Evolutionary conservation across 2,888 invertebrate genomes (phyloP), one percentile per base, ranked within the genome.

Genomic region (Lycaena phlaeas): DNA sequence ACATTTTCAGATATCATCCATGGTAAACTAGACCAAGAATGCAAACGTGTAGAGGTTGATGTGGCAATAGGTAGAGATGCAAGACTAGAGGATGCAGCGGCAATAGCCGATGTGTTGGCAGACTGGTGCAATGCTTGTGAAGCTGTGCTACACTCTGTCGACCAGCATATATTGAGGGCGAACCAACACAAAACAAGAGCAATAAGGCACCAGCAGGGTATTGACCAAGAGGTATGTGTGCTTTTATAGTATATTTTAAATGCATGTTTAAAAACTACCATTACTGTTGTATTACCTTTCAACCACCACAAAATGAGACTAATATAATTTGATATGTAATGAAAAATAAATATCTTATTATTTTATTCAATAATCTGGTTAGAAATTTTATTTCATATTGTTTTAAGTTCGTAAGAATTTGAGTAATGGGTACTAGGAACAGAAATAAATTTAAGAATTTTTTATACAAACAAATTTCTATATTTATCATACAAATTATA

Each of bases 11-110:
- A 96, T 68, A 95, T 98, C 52, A 96, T 97, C 54, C 95, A 95
- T 53, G 98, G 97, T 2, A 98, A 97, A 77, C 79, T 98, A 50
- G 98, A 98, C 73, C 98, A 98, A 69, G 95, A 95, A 63, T 95
- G 96, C 70, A 93, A 94, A 53, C 92, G 93, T 49, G 85, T 98
- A 26, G 97, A 98, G 76, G 92, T 98, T 1, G 97, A 98, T 68
- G 96, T 94, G 56, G 96, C 97, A 0, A 89, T 97, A 25, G 97
- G 97, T 0, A 87, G 98, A 11, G 98, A 98, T 62, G 96, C 97
- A 18, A 88, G 92, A 25, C 88, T 92, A 0, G 93, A 92, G 38
- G 95, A 96, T 62, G 89, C 97, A 0, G 87, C 90, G 7, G 87
- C 90, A 42, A 95, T 97, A 36, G 90, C 93, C 0, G 88, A 90